Conservation (phyloP, 2,888 invertebrate species). For the Linnaemya vulpina region DNA sequence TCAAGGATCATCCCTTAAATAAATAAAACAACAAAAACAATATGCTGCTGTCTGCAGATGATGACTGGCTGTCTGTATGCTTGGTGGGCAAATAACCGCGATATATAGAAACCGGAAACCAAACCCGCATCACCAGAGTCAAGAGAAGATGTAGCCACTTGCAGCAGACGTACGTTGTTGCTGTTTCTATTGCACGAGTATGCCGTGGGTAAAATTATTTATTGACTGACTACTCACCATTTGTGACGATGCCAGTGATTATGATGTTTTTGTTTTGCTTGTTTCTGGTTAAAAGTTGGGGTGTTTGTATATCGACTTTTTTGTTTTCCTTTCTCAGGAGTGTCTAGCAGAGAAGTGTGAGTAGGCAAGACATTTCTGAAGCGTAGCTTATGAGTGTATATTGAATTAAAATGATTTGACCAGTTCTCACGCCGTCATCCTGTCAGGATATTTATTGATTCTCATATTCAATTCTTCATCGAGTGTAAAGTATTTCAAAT, state of each 20-base stretch:
- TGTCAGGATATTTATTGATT: slow-evolving; percentile 63
- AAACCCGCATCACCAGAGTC: slow-evolving; percentile 73
- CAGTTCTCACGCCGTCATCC: slow-evolving; percentile 76
- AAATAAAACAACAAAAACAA: slow-evolving; percentile 64
- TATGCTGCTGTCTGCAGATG: slow-evolving; percentile 65
- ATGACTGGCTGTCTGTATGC: slow-evolving; percentile 29
- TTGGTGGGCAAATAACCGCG: slow-evolving; percentile 65
- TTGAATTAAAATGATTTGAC: slow-evolving; percentile 70
- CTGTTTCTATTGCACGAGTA: slow-evolving; percentile 9
- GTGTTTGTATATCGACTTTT: slow-evolving; percentile 31
- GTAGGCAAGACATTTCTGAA: slow-evolving; percentile 13
- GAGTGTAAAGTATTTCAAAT: slow-evolving; percentile 62
- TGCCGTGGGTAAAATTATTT: slow-evolving; percentile 76
- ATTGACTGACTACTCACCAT: slow-evolving; percentile 65
- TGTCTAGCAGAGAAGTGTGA: neutral
- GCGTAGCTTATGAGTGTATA: slow-evolving; percentile 8
- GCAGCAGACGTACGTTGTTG: neutral
- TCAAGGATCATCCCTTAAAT: slow-evolving; percentile 78
- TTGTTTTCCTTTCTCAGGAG: slow-evolving; percentile 50
- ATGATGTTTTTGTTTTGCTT: slow-evolving; percentile 57
- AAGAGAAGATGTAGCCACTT: slow-evolving; percentile 49
- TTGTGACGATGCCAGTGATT: slow-evolving; percentile 36
- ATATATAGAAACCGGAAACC: slow-evolving; percentile 72
- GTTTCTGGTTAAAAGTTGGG: slow-evolving; percentile 63
- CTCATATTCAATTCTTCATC: slow-evolving; percentile 46